phyloP scores from a whole-genome alignment of 2,797 vertebrate species.

The Enteromius treurensis region DNA sequence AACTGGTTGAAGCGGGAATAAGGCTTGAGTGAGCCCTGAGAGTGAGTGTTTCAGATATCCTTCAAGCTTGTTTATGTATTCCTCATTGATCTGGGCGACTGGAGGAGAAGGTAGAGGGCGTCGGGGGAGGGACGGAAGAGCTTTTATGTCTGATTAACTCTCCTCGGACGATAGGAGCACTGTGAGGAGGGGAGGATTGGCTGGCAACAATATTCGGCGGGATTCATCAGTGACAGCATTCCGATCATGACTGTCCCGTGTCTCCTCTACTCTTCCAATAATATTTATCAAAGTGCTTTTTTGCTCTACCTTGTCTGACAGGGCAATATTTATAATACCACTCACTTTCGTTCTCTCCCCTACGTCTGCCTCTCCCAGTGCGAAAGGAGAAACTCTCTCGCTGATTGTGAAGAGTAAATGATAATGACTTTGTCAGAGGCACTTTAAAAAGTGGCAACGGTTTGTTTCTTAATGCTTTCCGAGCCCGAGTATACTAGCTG shows the following conservation, averaged over 20 bases:
- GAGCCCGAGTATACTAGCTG: not conserved
- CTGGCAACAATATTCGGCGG: constrained; percentile 72
- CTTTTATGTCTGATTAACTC: constrained; percentile 83
- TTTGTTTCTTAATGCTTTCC: constrained; percentile 8
- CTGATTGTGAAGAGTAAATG: constrained; percentile 24
- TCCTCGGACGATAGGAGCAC: constrained; percentile 45
- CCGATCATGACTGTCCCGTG: constrained; percentile 61
- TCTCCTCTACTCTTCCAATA: constrained; percentile 63
- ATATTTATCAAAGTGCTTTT: constrained; percentile 60
- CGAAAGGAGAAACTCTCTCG: constrained; percentile 24
- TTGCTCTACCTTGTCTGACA: constrained; percentile 54
- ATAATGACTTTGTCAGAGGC: constrained; percentile 31
- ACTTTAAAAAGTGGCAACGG: constrained; percentile 3
- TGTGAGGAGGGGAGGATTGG: constrained; percentile 59
- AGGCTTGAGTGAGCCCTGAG: constrained; percentile 52
- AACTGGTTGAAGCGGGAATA: not conserved
- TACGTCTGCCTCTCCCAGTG: not conserved
- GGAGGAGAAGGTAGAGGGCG: constrained; percentile 50
- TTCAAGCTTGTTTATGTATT: constrained; percentile 59
- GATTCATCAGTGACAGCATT: constrained; percentile 67
- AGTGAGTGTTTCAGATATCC: constrained; percentile 67
- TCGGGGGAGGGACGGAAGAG: constrained; percentile 45
- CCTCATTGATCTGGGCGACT: constrained; percentile 59
- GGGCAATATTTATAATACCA: constrained; percentile 58
- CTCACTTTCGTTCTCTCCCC: constrained; percentile 42